Percentiles rank a stretch among this genome's conserved stretches.
Evolutionary conservation across 2,888 invertebrate species (phyloP).

Genomic region (Podabrus alpinus): DNA sequence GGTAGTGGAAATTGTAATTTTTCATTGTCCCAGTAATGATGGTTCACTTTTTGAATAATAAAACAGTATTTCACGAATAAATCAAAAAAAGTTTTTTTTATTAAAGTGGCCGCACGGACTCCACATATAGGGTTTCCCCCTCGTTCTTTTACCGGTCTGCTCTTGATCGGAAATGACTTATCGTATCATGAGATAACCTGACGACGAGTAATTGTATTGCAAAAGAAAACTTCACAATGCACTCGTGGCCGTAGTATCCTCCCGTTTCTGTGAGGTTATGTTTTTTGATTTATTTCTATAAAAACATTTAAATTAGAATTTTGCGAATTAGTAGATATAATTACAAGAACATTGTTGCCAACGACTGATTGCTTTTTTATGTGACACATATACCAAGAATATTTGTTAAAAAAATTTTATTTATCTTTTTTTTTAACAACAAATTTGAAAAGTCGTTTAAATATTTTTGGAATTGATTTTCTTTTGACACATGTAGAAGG

Average conservation of each 20-base stretch:
- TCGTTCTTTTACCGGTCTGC: not conserved
- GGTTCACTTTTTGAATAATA: not conserved
- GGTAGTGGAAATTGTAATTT: not conserved
- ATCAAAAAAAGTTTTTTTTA: not conserved
- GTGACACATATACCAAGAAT: too few relatives aligned
- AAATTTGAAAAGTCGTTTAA: constrained; percentile 17
- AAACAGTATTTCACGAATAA: not conserved
- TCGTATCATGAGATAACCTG: not conserved
- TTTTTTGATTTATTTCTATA: not conserved
- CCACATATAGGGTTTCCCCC: not conserved
- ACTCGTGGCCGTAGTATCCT: too few relatives aligned
- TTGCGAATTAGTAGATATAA: too few relatives aligned
- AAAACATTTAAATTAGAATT: not conserved
- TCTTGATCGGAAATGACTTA: not conserved
- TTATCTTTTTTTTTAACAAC: not conserved
- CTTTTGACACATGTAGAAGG: constrained; percentile 24
- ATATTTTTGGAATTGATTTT: constrained; percentile 25
- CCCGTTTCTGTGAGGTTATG: too few relatives aligned
- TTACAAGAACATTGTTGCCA: too few relatives aligned
- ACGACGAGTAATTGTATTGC: not conserved
- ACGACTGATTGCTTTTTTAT: too few relatives aligned
- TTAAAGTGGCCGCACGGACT: not conserved
- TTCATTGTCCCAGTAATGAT: not conserved
- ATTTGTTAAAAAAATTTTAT: too few relatives aligned
- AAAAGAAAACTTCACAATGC: not conserved